Evolutionary conservation across 35 echinoderm and acorn worm species (phyloP).

Genomic region (Eucidaris tribuloides): DNA sequence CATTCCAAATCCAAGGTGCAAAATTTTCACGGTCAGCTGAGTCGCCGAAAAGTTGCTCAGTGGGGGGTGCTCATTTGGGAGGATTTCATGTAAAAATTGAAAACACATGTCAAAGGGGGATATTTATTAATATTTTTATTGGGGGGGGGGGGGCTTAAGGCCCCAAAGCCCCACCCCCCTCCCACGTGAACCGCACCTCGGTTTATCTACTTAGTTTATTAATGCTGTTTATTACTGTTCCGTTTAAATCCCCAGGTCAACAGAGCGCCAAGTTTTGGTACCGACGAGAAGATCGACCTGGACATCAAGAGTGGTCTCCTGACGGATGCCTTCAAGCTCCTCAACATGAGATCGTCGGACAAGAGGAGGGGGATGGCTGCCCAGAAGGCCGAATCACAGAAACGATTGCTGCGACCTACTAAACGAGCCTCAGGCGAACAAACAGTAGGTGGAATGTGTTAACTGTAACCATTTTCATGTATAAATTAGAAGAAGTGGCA

Average conservation of each 20-base stretch:
- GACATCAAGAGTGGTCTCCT: conserved; percentile 87
- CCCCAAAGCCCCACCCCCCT: too few species aligned
- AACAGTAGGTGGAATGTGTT: conserved; percentile 60
- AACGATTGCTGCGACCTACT: conserved; percentile 67
- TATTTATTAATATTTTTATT: too few species aligned
- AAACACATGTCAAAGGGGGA: too few species aligned
- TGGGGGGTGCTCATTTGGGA: too few species aligned
- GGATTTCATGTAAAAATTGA: too few species aligned
- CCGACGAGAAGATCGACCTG: conserved; percentile 88
- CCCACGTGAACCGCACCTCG: neutral
- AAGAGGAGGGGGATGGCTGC: conserved; percentile 95
- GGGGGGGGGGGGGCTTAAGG: too few species aligned
- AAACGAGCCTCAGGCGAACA: conserved; percentile 65
- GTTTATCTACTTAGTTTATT: neutral
- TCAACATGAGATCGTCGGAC: conserved; percentile 92
- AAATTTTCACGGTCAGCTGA: too few species aligned
- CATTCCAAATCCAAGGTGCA: too few species aligned
- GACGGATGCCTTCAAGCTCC: conserved; percentile 66
- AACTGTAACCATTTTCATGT: too few species aligned
- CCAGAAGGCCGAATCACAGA: conserved; percentile 90
- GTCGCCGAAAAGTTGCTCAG: too few species aligned
- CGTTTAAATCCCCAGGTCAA: conserved; percentile 74
- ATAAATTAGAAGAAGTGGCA: too few species aligned
- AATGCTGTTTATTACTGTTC: neutral
- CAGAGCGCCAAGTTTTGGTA: conserved; percentile 94